These are phyloP conservation scores for Masnerella sp. DNA, from an alignment of 2,888 invertebrate species.

Conservation along the genomic window DNA sequence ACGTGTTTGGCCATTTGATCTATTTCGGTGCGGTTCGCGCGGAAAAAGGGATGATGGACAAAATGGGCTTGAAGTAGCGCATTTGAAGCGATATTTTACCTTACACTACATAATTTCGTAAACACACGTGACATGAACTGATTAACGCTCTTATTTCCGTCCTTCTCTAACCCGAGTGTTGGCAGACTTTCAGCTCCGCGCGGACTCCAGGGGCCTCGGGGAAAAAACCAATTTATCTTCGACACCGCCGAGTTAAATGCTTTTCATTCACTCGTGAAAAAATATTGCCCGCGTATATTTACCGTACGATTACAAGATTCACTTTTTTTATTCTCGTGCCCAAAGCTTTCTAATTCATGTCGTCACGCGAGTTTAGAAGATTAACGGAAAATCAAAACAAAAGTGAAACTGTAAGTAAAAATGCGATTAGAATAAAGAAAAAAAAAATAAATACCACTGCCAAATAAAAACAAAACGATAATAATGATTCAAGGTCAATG, in stretches of 20 bases:
- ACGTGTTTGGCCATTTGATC: conserved; percentile 31
- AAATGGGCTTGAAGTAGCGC: conserved; percentile 37
- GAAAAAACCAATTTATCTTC: conserved; percentile 44
- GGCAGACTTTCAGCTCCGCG: conserved; percentile 40
- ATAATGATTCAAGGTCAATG: too few species aligned
- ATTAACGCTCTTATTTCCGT: conserved; percentile 55
- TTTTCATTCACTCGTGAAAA: conserved; percentile 43
- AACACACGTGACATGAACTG: conserved; percentile 57
- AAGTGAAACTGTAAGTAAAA: too few species aligned
- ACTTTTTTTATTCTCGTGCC: conserved; percentile 1
- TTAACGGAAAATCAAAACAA: too few species aligned
- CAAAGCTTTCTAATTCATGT: too few species aligned
- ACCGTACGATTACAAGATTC: conserved; percentile 6
- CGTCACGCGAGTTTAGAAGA: too few species aligned
- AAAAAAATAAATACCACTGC: too few species aligned
- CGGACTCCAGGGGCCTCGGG: conserved; percentile 20
- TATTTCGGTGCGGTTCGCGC: conserved; percentile 36
- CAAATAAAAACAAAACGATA: too few species aligned
- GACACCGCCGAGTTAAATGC: conserved; percentile 31
- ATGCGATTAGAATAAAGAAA: too few species aligned
- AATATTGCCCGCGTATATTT: conserved; percentile 28
- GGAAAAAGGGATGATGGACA: too few species aligned
- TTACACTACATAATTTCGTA: conserved; percentile 53
- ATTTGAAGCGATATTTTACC: conserved; percentile 54
- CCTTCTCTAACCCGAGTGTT: conserved; percentile 39